phyloP scores from a whole-genome alignment of 2,888 invertebrate genomes.

The Oxystoma pomonae region DNA sequence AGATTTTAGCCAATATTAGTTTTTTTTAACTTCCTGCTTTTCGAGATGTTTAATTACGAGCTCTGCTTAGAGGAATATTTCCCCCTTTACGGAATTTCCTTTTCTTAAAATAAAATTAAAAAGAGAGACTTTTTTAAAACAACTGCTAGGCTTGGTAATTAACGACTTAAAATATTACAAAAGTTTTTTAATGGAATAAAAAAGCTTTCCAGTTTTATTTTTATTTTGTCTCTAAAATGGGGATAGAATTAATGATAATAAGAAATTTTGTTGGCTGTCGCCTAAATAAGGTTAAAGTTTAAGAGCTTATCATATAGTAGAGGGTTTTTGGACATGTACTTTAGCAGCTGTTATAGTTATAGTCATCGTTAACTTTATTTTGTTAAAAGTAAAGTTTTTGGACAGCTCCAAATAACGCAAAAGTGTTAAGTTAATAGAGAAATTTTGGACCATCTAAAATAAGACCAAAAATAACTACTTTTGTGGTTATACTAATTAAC shows the following conservation, averaged over 20 bases:
- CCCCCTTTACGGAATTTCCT: background rate
- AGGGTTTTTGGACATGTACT: no score
- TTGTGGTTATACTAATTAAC: no score
- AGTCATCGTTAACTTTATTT: no score
- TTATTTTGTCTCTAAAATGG: background rate
- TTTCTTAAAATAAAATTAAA: background rate
- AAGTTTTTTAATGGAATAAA: background rate
- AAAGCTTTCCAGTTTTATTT: background rate
- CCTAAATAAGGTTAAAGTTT: no score
- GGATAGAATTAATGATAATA: background rate
- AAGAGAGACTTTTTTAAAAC: background rate
- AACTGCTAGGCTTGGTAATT: background rate
- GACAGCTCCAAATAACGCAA: no score
- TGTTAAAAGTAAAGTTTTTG: no score
- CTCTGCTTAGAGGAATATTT: background rate
- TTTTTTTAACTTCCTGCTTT: constrained; percentile 30
- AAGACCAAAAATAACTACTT: no score
- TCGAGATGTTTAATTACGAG: background rate
- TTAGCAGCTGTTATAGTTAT: no score
- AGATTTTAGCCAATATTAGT: constrained; percentile 35
- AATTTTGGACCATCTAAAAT: no score
- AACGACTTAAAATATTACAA: background rate
- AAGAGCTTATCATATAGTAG: no score
- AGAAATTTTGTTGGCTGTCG: no score
- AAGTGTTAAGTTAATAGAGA: no score